Conservation (phyloP, 2,888 invertebrate species). For the Acrobasis consociella region DNA sequence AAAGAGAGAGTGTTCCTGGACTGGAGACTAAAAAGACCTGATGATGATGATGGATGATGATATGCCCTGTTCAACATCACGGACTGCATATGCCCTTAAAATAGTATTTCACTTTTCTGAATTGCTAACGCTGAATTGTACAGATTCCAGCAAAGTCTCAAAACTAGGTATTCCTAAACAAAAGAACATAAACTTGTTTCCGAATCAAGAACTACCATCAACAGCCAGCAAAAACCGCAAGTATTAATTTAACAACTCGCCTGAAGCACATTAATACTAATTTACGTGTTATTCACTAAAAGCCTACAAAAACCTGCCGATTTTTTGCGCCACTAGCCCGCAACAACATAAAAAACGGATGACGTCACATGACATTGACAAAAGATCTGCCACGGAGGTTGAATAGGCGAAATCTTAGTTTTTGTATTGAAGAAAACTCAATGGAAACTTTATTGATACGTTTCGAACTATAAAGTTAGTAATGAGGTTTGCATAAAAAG, state of each 20-base stretch:
- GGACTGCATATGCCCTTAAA: too few species aligned
- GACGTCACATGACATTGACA: constrained; percentile 34
- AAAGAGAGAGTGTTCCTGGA: too few species aligned
- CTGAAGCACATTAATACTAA: constrained; percentile 19
- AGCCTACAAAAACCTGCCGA: constrained; percentile 11
- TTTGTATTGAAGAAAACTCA: constrained; percentile 5
- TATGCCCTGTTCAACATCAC: too few species aligned
- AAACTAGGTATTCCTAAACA: neutral
- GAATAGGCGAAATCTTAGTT: constrained; percentile 20
- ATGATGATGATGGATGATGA: too few species aligned
- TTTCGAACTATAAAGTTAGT: constrained; percentile 17
- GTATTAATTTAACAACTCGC: neutral
- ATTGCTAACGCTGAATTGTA: too few species aligned
- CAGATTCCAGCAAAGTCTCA: too few species aligned
- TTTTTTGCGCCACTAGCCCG: constrained; percentile 21
- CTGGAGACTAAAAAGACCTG: too few species aligned
- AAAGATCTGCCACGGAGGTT: constrained; percentile 28
- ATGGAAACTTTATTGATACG: constrained; percentile 12
- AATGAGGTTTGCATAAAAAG: constrained; percentile 16
- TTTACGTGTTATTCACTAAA: constrained; percentile 20
- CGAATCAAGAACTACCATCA: neutral
- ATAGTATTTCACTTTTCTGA: too few species aligned
- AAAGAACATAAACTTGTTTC: neutral
- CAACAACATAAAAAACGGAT: constrained; percentile 21
- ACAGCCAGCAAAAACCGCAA: neutral